Base-by-base conservation (phyloP, 2,113 vertebrate species). In the Oreochromis spilurus region DNA sequence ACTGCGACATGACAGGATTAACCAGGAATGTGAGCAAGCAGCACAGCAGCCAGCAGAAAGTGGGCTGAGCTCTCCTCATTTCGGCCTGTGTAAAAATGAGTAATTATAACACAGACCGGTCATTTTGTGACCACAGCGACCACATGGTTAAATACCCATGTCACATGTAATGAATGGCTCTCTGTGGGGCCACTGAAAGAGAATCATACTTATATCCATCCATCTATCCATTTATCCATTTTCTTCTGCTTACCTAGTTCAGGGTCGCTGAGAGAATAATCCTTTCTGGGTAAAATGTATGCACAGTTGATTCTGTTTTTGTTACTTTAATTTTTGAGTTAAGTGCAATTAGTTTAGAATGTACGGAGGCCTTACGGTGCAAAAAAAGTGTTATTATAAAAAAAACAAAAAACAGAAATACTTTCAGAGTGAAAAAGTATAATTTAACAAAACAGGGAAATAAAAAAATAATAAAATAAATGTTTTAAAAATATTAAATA, bases 1-100 rank as follows among this genome's bases (percentile, higher is more conserved):
- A 95, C 43, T 81, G 91, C 88, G 82, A 91, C 89, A 93, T 95
- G 93, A 95, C 91, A n/a, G 62, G 89, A 91, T 92, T 89, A 89
- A 85, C 43, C 84, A 94, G 91, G 94, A 95, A 95, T 94, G 93
- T 88, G 85, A 85, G 85, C 17, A 48, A 65, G 83, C 70, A 65
- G 89, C 54, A 19, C 81, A 80, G 67, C 70, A 87, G 84, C 36
- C 38, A 50, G 86, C 57, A 31, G 65, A 55, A 45, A 34, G 29
- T 26, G 16, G 45, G 5, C 80, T 85, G 84, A 5, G 40, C 29
- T 82, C 70, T 82, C 78, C 10, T 9, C 77, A 87, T 93, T 92
- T 89, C 87, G 85, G 91, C 89, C 93, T 58, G 79, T 43, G 84
- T 86, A 87, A 86, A 82, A 93, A 88, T 67, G 80, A 93, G 24